Conservation (phyloP, 2,797 vertebrate genomes). For the Orestias chungarensis region DNA sequence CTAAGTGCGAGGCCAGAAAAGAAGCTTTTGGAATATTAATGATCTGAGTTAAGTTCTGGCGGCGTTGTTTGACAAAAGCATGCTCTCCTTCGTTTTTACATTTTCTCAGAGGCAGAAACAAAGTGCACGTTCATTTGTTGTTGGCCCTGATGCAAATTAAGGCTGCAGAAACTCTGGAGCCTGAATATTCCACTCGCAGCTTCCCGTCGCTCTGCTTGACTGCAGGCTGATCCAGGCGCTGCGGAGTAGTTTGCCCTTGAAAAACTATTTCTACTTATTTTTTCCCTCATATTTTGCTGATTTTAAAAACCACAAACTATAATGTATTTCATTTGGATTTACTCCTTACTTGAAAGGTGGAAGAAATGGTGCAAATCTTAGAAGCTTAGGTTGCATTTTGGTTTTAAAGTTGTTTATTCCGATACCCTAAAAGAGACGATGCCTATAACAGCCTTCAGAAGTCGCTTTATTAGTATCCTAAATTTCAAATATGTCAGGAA, state of each 20-base stretch:
- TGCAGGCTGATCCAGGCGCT: background rate
- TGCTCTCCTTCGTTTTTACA: conserved; percentile 27
- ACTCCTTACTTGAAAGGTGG: background rate
- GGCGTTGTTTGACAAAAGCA: conserved; percentile 21
- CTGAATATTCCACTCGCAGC: background rate
- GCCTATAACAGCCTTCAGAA: background rate
- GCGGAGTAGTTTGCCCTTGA: background rate
- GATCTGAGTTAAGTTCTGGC: conserved; percentile 15
- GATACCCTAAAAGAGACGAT: background rate
- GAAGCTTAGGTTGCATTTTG: background rate
- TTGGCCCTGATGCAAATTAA: conserved; percentile 16
- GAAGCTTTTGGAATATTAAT: conserved; percentile 40
- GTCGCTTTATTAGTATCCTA: background rate
- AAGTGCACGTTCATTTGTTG: background rate
- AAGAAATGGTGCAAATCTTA: background rate
- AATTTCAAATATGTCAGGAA: background rate
- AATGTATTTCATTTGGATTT: background rate
- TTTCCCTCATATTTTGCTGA: background rate
- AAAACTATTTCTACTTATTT: background rate
- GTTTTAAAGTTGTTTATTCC: background rate
- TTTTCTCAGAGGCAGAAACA: conserved; percentile 15
- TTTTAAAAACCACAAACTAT: background rate
- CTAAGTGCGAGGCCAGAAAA: conserved; percentile 28
- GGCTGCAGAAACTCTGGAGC: conserved; percentile 10
- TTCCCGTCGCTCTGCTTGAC: background rate